phyloP scores from a whole-genome alignment of 2,888 invertebrate species.

The Gymnoscelis rufifasciata region DNA sequence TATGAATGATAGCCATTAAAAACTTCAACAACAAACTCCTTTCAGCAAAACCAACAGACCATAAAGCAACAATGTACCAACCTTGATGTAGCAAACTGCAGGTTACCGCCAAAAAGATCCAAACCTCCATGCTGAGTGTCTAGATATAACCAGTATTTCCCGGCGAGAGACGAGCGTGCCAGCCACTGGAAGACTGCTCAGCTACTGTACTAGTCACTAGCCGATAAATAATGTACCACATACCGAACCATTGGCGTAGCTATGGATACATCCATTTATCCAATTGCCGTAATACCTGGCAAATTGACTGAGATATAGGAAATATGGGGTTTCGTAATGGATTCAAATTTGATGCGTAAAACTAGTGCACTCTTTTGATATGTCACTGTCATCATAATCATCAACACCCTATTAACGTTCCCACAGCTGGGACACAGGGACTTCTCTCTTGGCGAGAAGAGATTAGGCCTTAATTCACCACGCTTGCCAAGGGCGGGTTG shows the following conservation, averaged over 20 bases:
- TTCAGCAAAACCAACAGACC: conserved; percentile 2
- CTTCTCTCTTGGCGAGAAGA: too few species aligned
- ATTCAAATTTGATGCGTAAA: not conserved
- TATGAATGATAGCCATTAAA: too few species aligned
- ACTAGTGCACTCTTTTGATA: conserved; percentile 8
- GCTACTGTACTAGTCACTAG: conserved; percentile 10
- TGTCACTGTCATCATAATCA: too few species aligned
- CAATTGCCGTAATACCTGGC: conserved; percentile 61
- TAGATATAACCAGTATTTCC: conserved; percentile 43
- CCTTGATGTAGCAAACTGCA: conserved; percentile 72
- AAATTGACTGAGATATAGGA: conserved; percentile 53
- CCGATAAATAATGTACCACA: not conserved
- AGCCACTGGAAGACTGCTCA: conserved; percentile 25
- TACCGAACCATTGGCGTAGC: conserved; percentile 9
- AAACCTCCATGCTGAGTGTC: conserved; percentile 51
- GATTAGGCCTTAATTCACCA: too few species aligned
- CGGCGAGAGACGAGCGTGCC: conserved; percentile 45
- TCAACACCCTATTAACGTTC: too few species aligned
- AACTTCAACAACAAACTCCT: too few species aligned
- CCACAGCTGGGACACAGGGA: too few species aligned
- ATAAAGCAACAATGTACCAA: conserved; percentile 43
- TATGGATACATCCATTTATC: conserved; percentile 48
- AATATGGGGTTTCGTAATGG: conserved; percentile 34
- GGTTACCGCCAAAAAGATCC: conserved; percentile 60
- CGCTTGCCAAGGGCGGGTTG: too few species aligned